Conservation (phyloP, 2,113 vertebrate genomes). For the Trematocara stigmaticum region DNA sequence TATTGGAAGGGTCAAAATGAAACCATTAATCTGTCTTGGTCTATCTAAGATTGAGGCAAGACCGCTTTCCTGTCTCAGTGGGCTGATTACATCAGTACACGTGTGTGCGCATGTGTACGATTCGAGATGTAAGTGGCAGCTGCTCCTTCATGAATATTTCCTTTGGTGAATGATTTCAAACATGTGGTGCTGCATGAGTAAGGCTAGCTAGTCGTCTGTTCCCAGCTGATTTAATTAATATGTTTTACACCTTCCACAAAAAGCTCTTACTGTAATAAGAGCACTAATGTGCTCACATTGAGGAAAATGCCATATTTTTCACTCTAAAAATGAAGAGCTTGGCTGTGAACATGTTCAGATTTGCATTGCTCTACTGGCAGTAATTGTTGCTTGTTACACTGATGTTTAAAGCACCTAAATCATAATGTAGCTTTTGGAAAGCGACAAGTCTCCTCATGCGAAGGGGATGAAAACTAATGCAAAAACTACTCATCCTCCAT, state of each 20-base stretch:
- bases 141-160: conserved; percentile 48
- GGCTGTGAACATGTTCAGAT: background rate
- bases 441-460: background rate
- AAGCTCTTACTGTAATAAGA: conserved; percentile 29
- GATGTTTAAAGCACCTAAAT: conserved; percentile 37
- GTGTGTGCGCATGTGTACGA: conserved; percentile 3
- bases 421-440: conserved; percentile 23
- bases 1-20: conserved; percentile 45
- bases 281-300: conserved; percentile 41
- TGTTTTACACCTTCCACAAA: conserved; percentile 54
- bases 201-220: conserved; percentile 44
- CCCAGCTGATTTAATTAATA: conserved; percentile 67
- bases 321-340: conserved; percentile 16
- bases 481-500: conserved; percentile 6
- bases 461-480: background rate
- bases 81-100: background rate
- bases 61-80: background rate
- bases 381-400: conserved; percentile 30
- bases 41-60: conserved; percentile 10
- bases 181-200: conserved; percentile 54
- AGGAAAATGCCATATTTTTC: conserved; percentile 23
- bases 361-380: conserved; percentile 6
- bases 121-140: conserved; percentile 15
- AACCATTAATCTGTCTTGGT: conserved; percentile 35
- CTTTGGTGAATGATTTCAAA: conserved; percentile 54